Evolutionary conservation across 2,888 invertebrate species (phyloP), one percentile per base, ranked within the genome.

Genomic region (Dynastes tityus): DNA sequence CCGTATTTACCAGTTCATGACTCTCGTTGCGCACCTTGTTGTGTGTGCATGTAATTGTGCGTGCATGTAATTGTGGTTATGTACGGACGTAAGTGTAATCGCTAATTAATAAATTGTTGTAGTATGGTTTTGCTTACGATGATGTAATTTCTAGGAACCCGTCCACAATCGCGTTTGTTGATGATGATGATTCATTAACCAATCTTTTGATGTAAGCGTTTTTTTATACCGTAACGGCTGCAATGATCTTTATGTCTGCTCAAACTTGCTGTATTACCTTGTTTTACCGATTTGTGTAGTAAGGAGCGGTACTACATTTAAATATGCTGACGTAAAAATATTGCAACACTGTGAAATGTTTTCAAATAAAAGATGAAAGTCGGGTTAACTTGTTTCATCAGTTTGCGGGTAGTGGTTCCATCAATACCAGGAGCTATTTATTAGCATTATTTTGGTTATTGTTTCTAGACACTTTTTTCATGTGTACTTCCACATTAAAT

Each of bases 111-210:
- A 68, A 68, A 68, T 68, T 2, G 13, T 61, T 11, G 45, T 49
- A 49, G 49, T 27, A 68, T 68, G 32, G 22, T 68, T 68, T 68
- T 29, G 67, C 37, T 61, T 58, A n/a, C 32, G 63, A 27, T 61
- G 74, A 74, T 63, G 61, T 45, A 61, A 61, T n/a, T 74, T 74
- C 74, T 74, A 45, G 74, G 74, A 74, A 74, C 61, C 58, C 27
- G 40, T 6, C 58, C 11, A 13, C 8, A 45, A 45, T 53, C 9
- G 40, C 74, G n/a, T 74, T 61, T 61, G 45, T 74, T 16, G 16
- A 16, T 16, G 16, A 16, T 61, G 27, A 45, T 74, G 74, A 74
- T 27, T 74, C 74, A 74, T 55, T 68, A 49, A 49, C 27, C 16
- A 49, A 61, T 61, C 22, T 65, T 8, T 11, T 68, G 49, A 68